Evolutionary conservation across 2,888 invertebrate species (phyloP).

Genomic region (Bibio marci): DNA sequence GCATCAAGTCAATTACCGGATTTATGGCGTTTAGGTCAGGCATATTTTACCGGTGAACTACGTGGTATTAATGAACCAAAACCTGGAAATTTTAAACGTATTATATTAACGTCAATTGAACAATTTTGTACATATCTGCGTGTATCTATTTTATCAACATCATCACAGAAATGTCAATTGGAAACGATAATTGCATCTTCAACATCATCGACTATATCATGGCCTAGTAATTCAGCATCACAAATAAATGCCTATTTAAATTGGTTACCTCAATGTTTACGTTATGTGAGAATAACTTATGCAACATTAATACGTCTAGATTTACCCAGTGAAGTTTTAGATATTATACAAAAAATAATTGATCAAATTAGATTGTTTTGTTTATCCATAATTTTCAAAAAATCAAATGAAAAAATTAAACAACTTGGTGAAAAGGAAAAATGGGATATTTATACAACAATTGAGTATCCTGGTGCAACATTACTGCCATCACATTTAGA

Average conservation of each 20-base stretch:
- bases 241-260: constrained; percentile 37
- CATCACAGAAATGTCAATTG: constrained; percentile 35
- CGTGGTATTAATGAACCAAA: constrained; percentile 58
- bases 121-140: constrained; percentile 57
- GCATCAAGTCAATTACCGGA: constrained; percentile 68
- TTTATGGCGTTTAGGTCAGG: constrained; percentile 88
- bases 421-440: constrained; percentile 56
- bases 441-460: constrained; percentile 66
- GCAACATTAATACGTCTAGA: constrained; percentile 67
- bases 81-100: constrained; percentile 62
- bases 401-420: constrained; percentile 62
- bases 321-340: constrained; percentile 72
- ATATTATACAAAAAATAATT: constrained; percentile 66
- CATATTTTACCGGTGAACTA: constrained; percentile 82
- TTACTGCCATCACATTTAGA: constrained; percentile 60
- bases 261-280: constrained; percentile 66
- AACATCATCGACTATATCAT: constrained; percentile 12
- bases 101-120: constrained; percentile 61
- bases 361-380: constrained; percentile 78
- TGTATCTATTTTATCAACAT: constrained; percentile 49
- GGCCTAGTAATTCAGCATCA: constrained; percentile 36
- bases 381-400: constrained; percentile 67
- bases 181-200: constrained; percentile 21
- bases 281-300: constrained; percentile 65
- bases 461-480: constrained; percentile 73